A percentile compares a stretch with the other conserved stretches of the same genome.
Evolutionary conservation across 2,888 invertebrate species (phyloP).

Genomic region (Onthophagus sagittarius): DNA sequence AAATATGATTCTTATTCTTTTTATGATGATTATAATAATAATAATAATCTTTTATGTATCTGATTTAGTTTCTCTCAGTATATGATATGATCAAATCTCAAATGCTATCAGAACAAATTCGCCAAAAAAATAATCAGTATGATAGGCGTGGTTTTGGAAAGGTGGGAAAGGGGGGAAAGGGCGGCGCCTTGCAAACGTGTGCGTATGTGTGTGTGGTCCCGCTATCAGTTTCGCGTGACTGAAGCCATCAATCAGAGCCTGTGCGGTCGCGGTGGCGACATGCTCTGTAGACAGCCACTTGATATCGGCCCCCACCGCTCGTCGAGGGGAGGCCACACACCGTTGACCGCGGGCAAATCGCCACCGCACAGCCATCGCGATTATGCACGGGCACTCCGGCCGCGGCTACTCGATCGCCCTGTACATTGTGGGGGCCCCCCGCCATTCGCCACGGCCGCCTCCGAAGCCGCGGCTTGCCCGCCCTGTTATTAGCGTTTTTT

Average conservation of each 20-base stretch:
- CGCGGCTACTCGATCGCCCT: conserved; percentile 17
- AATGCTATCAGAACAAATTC: background rate
- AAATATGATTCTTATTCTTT: no score
- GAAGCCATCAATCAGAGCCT: conserved; percentile 49
- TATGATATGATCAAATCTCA: no score
- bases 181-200: conserved; percentile 2
- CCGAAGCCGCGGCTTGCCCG: background rate
- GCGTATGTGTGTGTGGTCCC: conserved; percentile 40
- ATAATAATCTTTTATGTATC: no score
- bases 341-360: conserved; percentile 38
- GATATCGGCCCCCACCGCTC: conserved; percentile 42
- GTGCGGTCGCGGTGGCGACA: conserved; percentile 51
- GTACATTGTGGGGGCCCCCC: conserved; percentile 36
- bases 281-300: conserved; percentile 50
- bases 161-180: background rate
- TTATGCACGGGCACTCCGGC: conserved; percentile 35
- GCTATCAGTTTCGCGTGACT: conserved; percentile 47
- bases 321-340: conserved; percentile 33
- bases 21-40: background rate
- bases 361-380: conserved; percentile 41
- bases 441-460: conserved; percentile 26
- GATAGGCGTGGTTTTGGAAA: background rate
- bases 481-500: conserved; percentile 11
- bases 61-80: no score
- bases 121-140: background rate